These are phyloP conservation scores for Sula dactylatra DNA, from an alignment of 2,113 vertebrate species.

Conservation along the genomic window DNA sequence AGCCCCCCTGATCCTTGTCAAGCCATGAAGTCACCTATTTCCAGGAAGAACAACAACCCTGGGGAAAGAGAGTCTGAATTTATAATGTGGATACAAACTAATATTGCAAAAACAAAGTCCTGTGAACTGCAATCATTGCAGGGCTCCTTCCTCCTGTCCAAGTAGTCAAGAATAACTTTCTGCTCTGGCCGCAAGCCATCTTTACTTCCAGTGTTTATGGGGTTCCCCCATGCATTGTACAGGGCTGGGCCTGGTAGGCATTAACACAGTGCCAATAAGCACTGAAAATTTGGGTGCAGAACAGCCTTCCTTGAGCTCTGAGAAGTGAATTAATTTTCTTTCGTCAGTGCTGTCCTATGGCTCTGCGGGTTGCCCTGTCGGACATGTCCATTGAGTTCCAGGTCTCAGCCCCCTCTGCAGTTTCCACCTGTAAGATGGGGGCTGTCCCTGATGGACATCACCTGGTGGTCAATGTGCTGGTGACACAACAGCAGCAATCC, in stretches of 20 bases:
- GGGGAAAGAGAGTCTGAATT: neutral
- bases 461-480: neutral
- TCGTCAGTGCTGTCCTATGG: neutral
- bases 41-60: neutral
- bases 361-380: neutral
- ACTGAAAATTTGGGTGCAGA: no score
- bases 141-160: neutral
- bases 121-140: neutral
- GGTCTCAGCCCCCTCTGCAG: neutral
- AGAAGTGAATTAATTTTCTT: neutral
- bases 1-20: neutral
- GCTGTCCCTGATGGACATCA: neutral
- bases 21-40: neutral
- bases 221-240: accelerated
- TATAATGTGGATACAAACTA: neutral
- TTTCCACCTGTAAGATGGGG: neutral
- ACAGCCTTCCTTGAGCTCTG: neutral
- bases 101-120: neutral
- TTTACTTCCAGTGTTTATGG: neutral
- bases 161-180: neutral
- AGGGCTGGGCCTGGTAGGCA: neutral
- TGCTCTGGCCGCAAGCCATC: neutral
- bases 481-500: neutral
- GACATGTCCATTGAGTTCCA: accelerated
- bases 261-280: neutral